A percentile compares a stretch with the other conserved stretches of the same genome.
These are phyloP conservation scores for Ophthalmolycus amberensis DNA, from an alignment of 2,113 vertebrate species.

Conservation along the genomic window DNA sequence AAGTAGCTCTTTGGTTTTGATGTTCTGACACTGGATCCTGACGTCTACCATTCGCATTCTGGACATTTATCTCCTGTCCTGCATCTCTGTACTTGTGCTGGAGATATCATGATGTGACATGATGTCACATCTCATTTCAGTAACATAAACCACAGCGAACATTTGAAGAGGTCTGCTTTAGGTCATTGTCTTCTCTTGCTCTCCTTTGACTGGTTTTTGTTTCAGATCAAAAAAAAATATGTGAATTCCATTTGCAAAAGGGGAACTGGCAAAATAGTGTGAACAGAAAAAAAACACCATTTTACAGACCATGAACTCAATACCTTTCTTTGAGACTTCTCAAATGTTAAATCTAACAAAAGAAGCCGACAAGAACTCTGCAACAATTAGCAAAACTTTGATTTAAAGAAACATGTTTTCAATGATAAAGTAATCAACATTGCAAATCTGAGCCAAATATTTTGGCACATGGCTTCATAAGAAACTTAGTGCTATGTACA, in stretches of 20 bases:
- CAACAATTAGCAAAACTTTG: background rate
- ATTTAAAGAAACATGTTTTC: background rate
- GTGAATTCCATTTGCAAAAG: background rate
- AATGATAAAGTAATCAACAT: background rate
- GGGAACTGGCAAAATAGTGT: background rate
- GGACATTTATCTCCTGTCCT: slow-evolving; percentile 20
- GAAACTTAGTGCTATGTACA: background rate
- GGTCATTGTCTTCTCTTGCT: background rate
- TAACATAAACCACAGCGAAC: background rate
- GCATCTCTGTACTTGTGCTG: background rate
- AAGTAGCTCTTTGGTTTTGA: slow-evolving; percentile 39
- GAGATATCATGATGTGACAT: background rate
- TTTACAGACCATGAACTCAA: background rate
- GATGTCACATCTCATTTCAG: background rate
- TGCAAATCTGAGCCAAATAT: background rate
- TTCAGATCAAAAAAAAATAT: background rate
- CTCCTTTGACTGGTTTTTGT: background rate
- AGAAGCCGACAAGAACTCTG: background rate
- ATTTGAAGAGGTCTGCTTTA: background rate
- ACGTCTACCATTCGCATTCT: slow-evolving; percentile 6
- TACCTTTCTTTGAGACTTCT: background rate
- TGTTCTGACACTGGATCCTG: slow-evolving; percentile 30
- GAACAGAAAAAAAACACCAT: background rate
- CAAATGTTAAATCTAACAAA: background rate
- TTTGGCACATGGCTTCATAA: background rate